Base-by-base conservation (phyloP, 2,888 invertebrate genomes). In the Ormyrus thymus region DNA sequence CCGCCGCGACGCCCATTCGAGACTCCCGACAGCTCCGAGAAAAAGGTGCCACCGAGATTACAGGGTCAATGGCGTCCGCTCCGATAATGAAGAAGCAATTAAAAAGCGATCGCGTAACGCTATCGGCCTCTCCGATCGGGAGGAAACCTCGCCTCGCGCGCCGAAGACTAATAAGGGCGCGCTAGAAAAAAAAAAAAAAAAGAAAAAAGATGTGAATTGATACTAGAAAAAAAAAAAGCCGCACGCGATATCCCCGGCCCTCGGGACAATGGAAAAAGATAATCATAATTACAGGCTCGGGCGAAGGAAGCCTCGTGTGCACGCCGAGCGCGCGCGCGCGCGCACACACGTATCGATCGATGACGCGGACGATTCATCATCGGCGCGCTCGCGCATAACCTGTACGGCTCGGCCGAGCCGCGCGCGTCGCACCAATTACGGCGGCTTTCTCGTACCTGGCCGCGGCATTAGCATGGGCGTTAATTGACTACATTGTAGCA, bases 401-500 rank as follows among this genome's bases (percentile, higher is more conserved):
- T 11, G n/a, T n/a, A 29, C 51, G 50, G 29, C 56, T 56, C 59
- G 66, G n/a, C 55, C 29, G 29, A 29, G n/a, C 13, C 55, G 50
- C 58, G 55, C 55, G 10, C 55, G 15, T 51, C 71, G 71, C 61
- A 13, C 65, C 73, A 58, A 65, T 56, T 65, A 65, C 65, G 65
- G 43, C 53, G 11, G 65, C 65, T 65, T 50, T n/a, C 73, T 50
- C 64, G 29, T 56, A 48, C 59, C 58, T 11, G 56, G 56, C n/a
- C 56, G 29, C 64, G n/a, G 56, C 58, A 68, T 78, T 69, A 59
- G 62, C 51, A 74, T 70, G 69, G 53, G 45, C 66, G 66, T 80
- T 77, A 80, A 80, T 80, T 80, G 70, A 74, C 74, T 73, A 51
- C 74, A 74, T 80, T 80, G 76, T 69, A 50, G 64, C 70, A 51